A percentile compares a stretch with the other conserved stretches of the same genome.
Conservation (phyloP, 2,797 vertebrate species). For the Thaleichthys pacificus region DNA sequence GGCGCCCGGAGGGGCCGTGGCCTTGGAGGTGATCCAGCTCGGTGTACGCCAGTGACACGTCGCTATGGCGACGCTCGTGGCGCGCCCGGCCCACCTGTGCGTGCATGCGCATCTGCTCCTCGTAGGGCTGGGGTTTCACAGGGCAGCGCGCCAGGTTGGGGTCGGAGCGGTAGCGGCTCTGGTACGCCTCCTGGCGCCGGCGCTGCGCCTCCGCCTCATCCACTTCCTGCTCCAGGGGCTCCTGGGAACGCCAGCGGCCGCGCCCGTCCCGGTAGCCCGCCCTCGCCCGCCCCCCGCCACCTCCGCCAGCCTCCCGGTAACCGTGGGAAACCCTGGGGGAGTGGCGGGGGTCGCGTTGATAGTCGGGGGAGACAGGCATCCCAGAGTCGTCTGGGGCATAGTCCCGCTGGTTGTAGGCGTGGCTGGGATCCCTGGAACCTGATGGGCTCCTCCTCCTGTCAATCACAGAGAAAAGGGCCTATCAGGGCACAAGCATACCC, state of each 20-base stretch:
- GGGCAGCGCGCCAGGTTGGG: slow-evolving; percentile 98
- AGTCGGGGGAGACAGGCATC: slow-evolving; percentile 97
- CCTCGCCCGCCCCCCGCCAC: slow-evolving; percentile 66
- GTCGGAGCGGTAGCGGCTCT: slow-evolving; percentile 93
- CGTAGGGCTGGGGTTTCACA: slow-evolving; percentile 94
- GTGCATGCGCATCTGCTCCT: slow-evolving; percentile 98
- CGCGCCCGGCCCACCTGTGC: slow-evolving; percentile 92
- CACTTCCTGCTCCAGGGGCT: slow-evolving; percentile 78
- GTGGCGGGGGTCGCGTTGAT: slow-evolving; percentile 84
- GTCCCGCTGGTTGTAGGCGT: slow-evolving; percentile 94
- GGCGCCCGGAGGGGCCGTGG: slow-evolving; percentile 81
- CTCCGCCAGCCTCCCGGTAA: slow-evolving; percentile 83
- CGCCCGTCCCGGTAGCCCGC: slow-evolving; percentile 82
- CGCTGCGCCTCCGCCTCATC: slow-evolving; percentile 91
- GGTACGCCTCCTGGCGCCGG: slow-evolving; percentile 89
- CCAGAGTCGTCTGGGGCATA: slow-evolving; percentile 90
- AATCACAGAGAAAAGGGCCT: slow-evolving; percentile 25
- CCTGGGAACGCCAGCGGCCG: slow-evolving; percentile 87
- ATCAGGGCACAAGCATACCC: slow-evolving; percentile 5
- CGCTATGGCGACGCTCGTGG: slow-evolving; percentile 95
- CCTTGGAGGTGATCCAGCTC: slow-evolving; percentile 89
- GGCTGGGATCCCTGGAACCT: slow-evolving; percentile 93
- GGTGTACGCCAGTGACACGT: slow-evolving; percentile 93
- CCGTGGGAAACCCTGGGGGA: slow-evolving; percentile 74
- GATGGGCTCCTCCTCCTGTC: slow-evolving; percentile 95